phyloP scores from a whole-genome alignment of 2,888 invertebrate species.

The Meta bourneti region DNA sequence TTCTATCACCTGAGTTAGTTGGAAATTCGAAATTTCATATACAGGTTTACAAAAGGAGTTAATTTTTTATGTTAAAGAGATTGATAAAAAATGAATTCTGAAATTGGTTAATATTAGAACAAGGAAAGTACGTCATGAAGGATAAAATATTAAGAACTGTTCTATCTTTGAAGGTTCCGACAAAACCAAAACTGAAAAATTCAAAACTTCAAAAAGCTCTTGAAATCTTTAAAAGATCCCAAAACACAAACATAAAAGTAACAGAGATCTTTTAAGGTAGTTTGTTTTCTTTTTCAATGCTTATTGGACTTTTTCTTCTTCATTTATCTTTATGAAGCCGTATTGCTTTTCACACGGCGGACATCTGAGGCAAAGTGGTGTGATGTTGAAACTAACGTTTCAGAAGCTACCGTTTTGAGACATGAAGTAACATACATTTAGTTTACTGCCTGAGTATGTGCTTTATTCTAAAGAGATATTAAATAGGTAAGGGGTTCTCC shows the following conservation, averaged over 20 bases:
- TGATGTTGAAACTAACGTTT: not conserved
- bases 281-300: slow-evolving; percentile 34
- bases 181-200: slow-evolving; percentile 7
- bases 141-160: too few relatives aligned
- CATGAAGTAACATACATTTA: too few relatives aligned
- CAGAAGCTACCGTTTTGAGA: not conserved
- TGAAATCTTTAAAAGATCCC: slow-evolving; percentile 14
- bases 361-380: not conserved
- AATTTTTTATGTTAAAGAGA: too few relatives aligned
- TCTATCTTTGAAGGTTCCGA: slow-evolving; percentile 28
- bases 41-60: too few relatives aligned
- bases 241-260: slow-evolving; percentile 49
- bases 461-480: too few relatives aligned
- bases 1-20: too few relatives aligned
- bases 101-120: too few relatives aligned
- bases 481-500: too few relatives aligned
- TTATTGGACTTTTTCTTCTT: slow-evolving; percentile 49
- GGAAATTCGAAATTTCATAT: too few relatives aligned
- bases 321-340: slow-evolving; percentile 4
- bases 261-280: slow-evolving; percentile 46
- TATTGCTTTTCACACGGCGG: slow-evolving; percentile 6
- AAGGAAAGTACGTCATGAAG: too few relatives aligned
- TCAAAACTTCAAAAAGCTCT: slow-evolving; percentile 36
- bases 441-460: too few relatives aligned
- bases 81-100: too few relatives aligned